These are phyloP conservation scores for Cladorhizidae sp. DNA, from an alignment of 37 sponge, comb jelly and placozoan species.

Conservation along the genomic window DNA sequence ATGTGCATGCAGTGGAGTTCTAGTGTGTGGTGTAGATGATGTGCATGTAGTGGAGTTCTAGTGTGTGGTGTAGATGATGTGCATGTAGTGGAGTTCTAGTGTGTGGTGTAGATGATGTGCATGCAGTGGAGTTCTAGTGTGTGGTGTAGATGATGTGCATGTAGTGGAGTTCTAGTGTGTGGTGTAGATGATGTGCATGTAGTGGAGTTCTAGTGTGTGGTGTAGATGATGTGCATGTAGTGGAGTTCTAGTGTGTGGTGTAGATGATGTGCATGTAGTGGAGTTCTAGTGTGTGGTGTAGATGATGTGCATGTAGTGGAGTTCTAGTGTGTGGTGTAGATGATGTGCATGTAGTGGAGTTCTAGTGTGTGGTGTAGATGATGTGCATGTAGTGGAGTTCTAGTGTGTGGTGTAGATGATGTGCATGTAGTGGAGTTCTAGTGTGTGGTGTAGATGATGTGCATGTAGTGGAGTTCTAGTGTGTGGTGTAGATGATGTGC, in stretches of 20 bases:
- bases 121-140: background rate
- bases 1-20: background rate
- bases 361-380: too few relatives aligned
- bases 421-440: background rate
- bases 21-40: too few relatives aligned
- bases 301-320: background rate
- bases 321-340: too few relatives aligned
- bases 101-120: too few relatives aligned
- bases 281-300: too few relatives aligned
- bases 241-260: too few relatives aligned
- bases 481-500: too few relatives aligned
- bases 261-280: background rate
- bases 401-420: too few relatives aligned
- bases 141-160: too few relatives aligned
- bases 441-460: too few relatives aligned
- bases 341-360: background rate
- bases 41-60: background rate
- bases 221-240: background rate
- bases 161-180: background rate
- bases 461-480: background rate
- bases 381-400: background rate
- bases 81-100: background rate
- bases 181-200: background rate
- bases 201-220: too few relatives aligned
- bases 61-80: too few relatives aligned